Percentiles rank a stretch among this genome's conserved stretches.
These are phyloP conservation scores for Tinea pellionella DNA, from an alignment of 2,888 invertebrate genomes.

Conservation along the genomic window DNA sequence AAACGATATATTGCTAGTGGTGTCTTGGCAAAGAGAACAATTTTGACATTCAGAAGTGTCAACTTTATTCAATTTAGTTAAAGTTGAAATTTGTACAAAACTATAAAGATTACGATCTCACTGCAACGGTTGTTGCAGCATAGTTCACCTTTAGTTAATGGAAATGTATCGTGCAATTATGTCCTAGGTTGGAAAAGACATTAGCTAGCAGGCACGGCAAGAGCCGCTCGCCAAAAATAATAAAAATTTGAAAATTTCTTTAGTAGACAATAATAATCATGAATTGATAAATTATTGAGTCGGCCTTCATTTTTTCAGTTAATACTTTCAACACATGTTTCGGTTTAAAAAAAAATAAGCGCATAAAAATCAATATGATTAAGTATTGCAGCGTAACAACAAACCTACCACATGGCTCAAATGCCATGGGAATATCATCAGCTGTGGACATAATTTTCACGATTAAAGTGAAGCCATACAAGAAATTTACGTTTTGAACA, in stretches of 20 bases:
- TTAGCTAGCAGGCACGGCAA: background rate
- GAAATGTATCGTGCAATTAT: slow-evolving; percentile 35
- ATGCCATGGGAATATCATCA: slow-evolving; percentile 27
- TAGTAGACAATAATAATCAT: background rate
- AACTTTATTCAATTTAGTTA: background rate
- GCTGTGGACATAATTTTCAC: background rate
- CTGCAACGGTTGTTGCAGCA: slow-evolving; percentile 26
- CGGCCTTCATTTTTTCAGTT: background rate
- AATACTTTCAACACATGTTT: background rate
- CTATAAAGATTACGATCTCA: background rate
- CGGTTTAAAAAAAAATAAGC: background rate
- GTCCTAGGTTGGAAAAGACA: slow-evolving; percentile 16
- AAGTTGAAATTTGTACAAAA: background rate
- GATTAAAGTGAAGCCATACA: background rate
- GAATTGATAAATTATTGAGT: background rate
- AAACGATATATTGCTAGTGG: background rate
- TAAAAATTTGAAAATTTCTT: background rate
- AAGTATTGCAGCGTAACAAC: background rate
- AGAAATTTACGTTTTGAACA: background rate
- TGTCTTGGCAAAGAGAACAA: background rate
- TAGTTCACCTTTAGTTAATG: slow-evolving; percentile 40
- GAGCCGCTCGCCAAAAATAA: background rate
- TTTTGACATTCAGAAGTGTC: background rate
- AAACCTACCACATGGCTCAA: slow-evolving; percentile 27
- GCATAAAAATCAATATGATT: background rate